Percentiles rank a stretch among this genome's conserved stretches.
Conservation (phyloP, 2,797 vertebrate species). For the Darevskia nairensis region DNA sequence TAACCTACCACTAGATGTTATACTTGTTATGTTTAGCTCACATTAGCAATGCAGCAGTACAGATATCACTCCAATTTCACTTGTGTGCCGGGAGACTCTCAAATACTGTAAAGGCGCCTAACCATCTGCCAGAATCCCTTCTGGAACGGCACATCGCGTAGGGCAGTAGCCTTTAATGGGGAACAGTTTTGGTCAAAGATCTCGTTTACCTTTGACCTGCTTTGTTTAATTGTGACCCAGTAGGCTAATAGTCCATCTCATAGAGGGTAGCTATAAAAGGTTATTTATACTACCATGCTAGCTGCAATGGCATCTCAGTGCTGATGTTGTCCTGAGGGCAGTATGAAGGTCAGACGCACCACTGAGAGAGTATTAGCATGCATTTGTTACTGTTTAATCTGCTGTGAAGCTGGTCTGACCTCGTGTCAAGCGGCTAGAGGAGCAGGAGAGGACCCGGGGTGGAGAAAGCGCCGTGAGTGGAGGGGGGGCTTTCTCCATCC, state of each 20-base stretch:
- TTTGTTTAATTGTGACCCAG: neutral
- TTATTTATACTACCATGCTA: neutral
- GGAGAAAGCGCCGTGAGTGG: too few relatives aligned
- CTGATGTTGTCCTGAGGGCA: conserved; percentile 7
- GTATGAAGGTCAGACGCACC: conserved; percentile 1
- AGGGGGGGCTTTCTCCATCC: too few relatives aligned
- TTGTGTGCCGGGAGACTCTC: neutral
- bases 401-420: conserved; percentile 2
- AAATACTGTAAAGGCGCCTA: too few relatives aligned
- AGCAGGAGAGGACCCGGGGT: too few relatives aligned
- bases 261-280: neutral
- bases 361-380: neutral
- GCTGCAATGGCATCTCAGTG: neutral
- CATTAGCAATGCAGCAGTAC: neutral
- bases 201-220: conserved; percentile 14
- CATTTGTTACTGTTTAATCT: conserved; percentile 16
- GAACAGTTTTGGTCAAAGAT: neutral
- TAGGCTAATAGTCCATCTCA: neutral
- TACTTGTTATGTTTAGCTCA: neutral
- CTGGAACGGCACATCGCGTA: neutral
- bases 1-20: neutral
- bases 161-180: neutral
- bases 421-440: neutral
- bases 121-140: neutral
- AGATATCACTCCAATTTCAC: neutral